A percentile compares a stretch with the other conserved stretches of the same genome.
Evolutionary conservation across 2,888 invertebrate genomes (phyloP).

Genomic region (Ormyrus pomaceus): DNA sequence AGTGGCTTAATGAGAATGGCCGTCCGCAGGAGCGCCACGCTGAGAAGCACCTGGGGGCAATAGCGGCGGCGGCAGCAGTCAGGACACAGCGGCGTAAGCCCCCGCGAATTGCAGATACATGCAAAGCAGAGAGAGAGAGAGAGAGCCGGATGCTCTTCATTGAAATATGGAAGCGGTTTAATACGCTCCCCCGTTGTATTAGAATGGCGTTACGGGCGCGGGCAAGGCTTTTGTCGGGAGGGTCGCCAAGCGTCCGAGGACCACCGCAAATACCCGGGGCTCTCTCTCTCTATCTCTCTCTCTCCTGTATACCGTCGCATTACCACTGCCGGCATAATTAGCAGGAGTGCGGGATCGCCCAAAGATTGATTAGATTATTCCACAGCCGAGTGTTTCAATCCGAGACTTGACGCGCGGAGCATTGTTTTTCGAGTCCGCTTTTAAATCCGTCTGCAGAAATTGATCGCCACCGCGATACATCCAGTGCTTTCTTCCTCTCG

Average conservation of each 20-base stretch:
- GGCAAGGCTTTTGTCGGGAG: not conserved
- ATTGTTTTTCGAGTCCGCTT: too few species aligned
- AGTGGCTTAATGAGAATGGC: conserved; percentile 47
- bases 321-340: conserved; percentile 42
- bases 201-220: conserved; percentile 35
- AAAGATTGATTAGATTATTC: conserved; percentile 48
- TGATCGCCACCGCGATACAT: too few species aligned
- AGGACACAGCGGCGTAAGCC: conserved; percentile 18
- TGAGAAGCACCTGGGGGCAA: conserved; percentile 47
- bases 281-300: not conserved
- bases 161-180: conserved; percentile 67
- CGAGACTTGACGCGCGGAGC: too few species aligned
- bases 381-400: not conserved
- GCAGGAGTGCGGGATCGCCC: conserved; percentile 30
- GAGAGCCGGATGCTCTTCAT: conserved; percentile 59
- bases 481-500: too few species aligned
- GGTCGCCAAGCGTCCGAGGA: too few species aligned
- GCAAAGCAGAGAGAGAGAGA: conserved; percentile 59
- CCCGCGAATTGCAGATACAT: conserved; percentile 63
- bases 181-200: conserved; percentile 53
- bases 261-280: conserved; percentile 38
- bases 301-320: not conserved
- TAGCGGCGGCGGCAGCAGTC: conserved; percentile 17
- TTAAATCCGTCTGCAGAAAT: too few species aligned
- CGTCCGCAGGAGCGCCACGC: conserved; percentile 32